Percentiles rank a stretch among this genome's conserved stretches.
These are phyloP conservation scores for Zoroaster sp. DNA, from an alignment of 53 echinoderm and acorn worm genomes.

Conservation along the genomic window DNA sequence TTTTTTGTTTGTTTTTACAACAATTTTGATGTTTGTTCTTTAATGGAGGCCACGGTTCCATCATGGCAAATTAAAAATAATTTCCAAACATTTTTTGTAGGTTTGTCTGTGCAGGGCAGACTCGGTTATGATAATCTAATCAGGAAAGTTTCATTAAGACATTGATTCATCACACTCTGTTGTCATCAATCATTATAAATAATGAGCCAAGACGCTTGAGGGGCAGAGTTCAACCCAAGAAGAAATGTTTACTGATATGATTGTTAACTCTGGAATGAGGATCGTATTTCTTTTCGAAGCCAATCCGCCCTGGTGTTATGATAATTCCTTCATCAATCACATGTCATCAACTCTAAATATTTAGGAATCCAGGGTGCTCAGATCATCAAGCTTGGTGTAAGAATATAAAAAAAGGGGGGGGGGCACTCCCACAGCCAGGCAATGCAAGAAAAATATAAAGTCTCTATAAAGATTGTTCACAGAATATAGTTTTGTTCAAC, in stretches of 20 bases:
- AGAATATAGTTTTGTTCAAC: no score
- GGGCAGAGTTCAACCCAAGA: slow-evolving; percentile 21
- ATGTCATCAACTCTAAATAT: neutral
- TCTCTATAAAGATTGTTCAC: no score
- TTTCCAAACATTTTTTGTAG: no score
- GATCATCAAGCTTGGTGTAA: no score
- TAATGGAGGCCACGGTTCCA: neutral
- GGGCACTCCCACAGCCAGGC: no score
- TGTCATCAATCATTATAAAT: neutral
- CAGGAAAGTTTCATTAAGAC: no score
- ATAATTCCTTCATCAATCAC: neutral
- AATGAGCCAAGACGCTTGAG: neutral
- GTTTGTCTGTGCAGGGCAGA: no score
- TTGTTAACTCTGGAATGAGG: neutral
- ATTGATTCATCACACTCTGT: neutral
- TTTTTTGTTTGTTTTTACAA: neutral
- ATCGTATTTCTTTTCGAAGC: neutral
- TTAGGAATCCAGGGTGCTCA: neutral
- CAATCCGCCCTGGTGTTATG: neutral
- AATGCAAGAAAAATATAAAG: no score
- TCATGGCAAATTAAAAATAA: no score
- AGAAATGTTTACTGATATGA: neutral
- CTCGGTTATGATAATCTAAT: no score
- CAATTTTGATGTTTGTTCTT: neutral
- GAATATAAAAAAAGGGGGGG: no score